Evolutionary conservation across 2,113 vertebrate genomes (phyloP).

Genomic region (Morone saxatilis): DNA sequence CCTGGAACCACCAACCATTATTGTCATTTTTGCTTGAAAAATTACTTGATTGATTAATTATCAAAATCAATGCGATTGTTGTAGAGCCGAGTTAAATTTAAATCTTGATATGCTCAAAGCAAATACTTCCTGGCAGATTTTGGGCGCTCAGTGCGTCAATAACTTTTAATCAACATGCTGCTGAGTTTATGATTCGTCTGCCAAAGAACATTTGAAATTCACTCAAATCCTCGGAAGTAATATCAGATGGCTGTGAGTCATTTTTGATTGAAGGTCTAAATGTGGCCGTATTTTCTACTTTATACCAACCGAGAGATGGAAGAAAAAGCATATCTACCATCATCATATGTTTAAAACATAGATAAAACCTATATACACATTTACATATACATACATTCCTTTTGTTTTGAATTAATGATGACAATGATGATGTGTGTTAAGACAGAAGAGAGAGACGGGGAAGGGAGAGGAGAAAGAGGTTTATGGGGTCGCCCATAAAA

Average conservation of each 20-base stretch:
- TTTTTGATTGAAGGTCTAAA: constrained; percentile 11
- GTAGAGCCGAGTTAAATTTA: background rate
- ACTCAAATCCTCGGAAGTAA: constrained; percentile 36
- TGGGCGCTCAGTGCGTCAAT: background rate
- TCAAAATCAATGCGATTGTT: background rate
- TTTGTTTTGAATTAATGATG: no score
- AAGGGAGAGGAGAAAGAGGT: no score
- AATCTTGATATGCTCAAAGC: background rate
- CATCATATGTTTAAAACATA: no score
- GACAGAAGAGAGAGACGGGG: no score
- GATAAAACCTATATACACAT: no score
- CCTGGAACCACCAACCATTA: background rate
- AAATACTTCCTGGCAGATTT: background rate
- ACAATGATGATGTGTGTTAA: no score
- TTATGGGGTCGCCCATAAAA: no score
- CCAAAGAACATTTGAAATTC: constrained; percentile 50
- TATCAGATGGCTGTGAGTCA: constrained; percentile 49
- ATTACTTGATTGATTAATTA: background rate
- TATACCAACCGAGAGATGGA: background rate
- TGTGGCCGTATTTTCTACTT: constrained; percentile 1
- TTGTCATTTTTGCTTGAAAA: background rate
- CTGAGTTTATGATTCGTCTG: background rate
- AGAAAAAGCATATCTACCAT: background rate
- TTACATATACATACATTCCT: no score
- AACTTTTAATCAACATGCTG: background rate